These are phyloP conservation scores for Zapus hudsonius DNA, from an alignment of 2,113 vertebrate genomes.

Conservation along the genomic window DNA sequence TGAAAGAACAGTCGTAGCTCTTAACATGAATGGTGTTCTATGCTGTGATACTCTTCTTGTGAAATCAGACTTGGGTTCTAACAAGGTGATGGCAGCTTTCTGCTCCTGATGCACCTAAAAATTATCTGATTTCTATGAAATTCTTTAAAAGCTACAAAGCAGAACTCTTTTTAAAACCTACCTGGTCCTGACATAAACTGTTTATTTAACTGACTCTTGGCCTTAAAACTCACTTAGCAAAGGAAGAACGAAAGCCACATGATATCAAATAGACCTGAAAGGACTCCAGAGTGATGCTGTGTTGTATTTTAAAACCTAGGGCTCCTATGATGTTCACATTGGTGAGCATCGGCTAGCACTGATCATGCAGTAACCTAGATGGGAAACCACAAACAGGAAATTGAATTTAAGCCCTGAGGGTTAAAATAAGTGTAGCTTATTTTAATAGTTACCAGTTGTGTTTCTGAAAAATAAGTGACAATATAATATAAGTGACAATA, in stretches of 20 bases:
- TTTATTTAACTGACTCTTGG: neutral
- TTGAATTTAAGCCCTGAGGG: neutral
- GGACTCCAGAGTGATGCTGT: neutral
- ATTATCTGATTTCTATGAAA: neutral
- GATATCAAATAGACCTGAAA: neutral
- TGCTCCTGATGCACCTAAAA: conserved; percentile 2
- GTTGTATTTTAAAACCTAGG: neutral
- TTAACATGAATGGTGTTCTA: conserved; percentile 8
- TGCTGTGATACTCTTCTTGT: neutral
- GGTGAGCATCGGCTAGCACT: neutral
- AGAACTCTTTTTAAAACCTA: neutral
- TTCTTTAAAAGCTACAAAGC: neutral
- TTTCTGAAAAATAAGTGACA: no score
- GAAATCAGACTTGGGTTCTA: conserved; percentile 19
- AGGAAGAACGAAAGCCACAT: conserved; percentile 12
- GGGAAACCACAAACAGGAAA: neutral
- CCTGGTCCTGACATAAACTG: neutral
- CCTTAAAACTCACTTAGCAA: neutral
- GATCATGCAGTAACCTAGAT: neutral
- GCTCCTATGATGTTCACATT: neutral
- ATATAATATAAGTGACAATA: no score
- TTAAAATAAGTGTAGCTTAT: neutral
- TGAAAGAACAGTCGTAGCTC: neutral
- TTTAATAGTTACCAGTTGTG: no score
- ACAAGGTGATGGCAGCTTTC: neutral